A percentile compares a stretch with the other conserved stretches of the same genome.
Evolutionary conservation across 2,113 vertebrate species (phyloP).

Genomic region (Periophthalmus modestus): DNA sequence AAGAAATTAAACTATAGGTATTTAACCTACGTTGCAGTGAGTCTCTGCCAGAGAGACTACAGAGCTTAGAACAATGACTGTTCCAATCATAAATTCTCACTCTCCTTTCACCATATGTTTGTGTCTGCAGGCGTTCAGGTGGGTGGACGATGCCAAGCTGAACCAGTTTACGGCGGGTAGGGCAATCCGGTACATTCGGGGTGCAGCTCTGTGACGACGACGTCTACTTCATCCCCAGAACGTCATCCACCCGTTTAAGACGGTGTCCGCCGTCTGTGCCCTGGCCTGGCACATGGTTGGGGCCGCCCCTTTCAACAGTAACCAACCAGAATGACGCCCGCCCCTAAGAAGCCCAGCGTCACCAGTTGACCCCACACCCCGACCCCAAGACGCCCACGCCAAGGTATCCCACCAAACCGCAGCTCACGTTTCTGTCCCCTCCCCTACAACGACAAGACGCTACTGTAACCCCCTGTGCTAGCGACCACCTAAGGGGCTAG

Average conservation of each 20-base stretch:
- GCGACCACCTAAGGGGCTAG: conserved; percentile 76
- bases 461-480: conserved; percentile 72
- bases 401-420: conserved; percentile 55
- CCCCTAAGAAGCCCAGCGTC: conserved; percentile 52
- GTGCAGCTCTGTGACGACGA: conserved; percentile 95
- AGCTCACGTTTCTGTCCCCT: conserved; percentile 50
- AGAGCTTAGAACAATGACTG: too few relatives aligned
- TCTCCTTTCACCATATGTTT: background rate
- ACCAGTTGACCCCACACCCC: conserved; percentile 61
- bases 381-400: background rate
- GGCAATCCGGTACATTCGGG: conserved; percentile 92
- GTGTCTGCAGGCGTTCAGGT: conserved; percentile 89
- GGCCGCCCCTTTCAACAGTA: conserved; percentile 91
- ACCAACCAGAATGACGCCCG: conserved; percentile 72
- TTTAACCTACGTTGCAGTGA: too few relatives aligned
- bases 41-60: too few relatives aligned
- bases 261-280: conserved; percentile 96
- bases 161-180: conserved; percentile 97
- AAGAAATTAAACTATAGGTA: too few relatives aligned
- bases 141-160: conserved; percentile 98
- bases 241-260: conserved; percentile 99
- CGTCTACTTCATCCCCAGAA: conserved; percentile 98
- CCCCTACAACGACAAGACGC: conserved; percentile 69
- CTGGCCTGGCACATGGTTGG: conserved; percentile 99
- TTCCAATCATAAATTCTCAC: too few relatives aligned